Conservation (phyloP, 2,113 vertebrate species). For the Siphamia tubifer region DNA sequence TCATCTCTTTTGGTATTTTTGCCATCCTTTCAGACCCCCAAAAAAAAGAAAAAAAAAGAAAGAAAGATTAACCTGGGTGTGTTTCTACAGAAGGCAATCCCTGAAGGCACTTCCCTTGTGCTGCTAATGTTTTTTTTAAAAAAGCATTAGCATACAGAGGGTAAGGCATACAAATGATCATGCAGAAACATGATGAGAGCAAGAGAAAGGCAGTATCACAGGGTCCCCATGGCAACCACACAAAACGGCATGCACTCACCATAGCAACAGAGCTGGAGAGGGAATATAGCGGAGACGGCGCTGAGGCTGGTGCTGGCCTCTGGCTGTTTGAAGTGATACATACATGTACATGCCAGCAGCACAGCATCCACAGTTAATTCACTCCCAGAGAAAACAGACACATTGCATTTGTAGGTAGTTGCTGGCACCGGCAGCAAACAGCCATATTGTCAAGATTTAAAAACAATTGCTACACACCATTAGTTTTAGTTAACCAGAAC, state of each 20-base stretch:
- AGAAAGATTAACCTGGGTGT: slow-evolving; percentile 17
- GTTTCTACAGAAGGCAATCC: slow-evolving; percentile 41
- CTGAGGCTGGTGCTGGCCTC: slow-evolving; percentile 45
- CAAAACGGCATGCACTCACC: slow-evolving; percentile 74
- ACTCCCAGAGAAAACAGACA: neutral
- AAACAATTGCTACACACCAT: too few relatives aligned
- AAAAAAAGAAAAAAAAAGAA: neutral
- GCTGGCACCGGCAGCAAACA: neutral
- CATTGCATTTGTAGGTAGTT: neutral
- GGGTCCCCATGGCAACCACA: slow-evolving; percentile 72
- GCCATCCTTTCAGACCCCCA: too few relatives aligned
- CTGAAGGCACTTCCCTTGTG: slow-evolving; percentile 15
- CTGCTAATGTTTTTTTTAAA: neutral
- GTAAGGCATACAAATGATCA: slow-evolving; percentile 68
- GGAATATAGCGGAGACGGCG: slow-evolving; percentile 39
- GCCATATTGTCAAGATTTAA: too few relatives aligned
- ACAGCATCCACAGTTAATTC: slow-evolving; percentile 9
- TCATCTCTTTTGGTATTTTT: neutral
- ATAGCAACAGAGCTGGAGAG: slow-evolving; percentile 71
- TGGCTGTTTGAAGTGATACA: slow-evolving; percentile 55
- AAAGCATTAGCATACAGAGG: slow-evolving; percentile 30
- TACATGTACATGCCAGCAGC: slow-evolving; percentile 11
- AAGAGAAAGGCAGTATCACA: slow-evolving; percentile 54
- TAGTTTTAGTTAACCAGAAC: too few relatives aligned
- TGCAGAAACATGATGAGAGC: slow-evolving; percentile 65